Percentiles rank a stretch among this genome's conserved stretches.
These are phyloP conservation scores for Caenorhabditis sp. DNA, from an alignment of 2,888 invertebrate genomes.

Conservation along the genomic window DNA sequence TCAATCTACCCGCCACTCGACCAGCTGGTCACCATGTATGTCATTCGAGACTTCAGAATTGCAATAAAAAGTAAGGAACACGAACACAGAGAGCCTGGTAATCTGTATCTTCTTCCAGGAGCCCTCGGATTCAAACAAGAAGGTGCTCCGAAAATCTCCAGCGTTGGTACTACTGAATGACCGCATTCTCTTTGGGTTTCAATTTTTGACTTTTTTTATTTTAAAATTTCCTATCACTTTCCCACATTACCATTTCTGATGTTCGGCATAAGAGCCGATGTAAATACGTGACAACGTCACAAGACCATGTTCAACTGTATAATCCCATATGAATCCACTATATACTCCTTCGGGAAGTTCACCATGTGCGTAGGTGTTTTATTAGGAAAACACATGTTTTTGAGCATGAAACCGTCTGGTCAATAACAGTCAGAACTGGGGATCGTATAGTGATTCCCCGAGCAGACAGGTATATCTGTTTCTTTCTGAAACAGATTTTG, in stretches of 20 bases:
- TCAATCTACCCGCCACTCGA: conserved; percentile 44
- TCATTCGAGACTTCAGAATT: conserved; percentile 40
- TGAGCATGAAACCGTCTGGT: too few relatives aligned
- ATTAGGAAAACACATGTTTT: conserved; percentile 2
- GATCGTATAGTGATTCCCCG: conserved; percentile 30
- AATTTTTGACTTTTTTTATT: too few relatives aligned
- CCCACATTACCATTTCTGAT: too few relatives aligned
- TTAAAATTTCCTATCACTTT: too few relatives aligned
- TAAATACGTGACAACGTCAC: neutral
- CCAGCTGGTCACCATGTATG: conserved; percentile 29
- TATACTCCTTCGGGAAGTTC: neutral
- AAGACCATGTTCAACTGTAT: neutral
- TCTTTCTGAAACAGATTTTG: neutral
- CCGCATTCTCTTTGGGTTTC: neutral
- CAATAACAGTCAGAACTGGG: neutral
- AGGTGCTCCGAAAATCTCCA: neutral
- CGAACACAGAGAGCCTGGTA: too few relatives aligned
- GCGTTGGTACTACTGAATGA: neutral
- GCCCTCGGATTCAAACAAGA: neutral
- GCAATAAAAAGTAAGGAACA: conserved; percentile 18
- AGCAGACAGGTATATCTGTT: neutral
- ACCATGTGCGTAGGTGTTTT: neutral
- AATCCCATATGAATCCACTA: neutral
- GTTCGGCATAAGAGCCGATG: too few relatives aligned
- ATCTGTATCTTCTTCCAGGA: too few relatives aligned